phyloP scores from a whole-genome alignment of 2,888 invertebrate genomes.

The Stramonita haemastoma region DNA sequence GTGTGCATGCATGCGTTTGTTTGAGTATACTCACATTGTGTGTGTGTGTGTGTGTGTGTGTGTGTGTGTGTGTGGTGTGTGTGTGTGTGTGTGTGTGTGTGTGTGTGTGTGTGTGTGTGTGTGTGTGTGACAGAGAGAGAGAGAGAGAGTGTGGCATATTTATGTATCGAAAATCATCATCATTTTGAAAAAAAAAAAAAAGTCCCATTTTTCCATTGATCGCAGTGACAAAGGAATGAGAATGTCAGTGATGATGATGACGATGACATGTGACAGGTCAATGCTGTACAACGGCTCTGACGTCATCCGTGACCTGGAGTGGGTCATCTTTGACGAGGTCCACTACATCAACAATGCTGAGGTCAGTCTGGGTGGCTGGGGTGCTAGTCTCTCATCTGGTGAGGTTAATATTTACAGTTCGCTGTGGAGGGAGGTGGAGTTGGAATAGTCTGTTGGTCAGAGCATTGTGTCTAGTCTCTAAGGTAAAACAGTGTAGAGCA shows the following conservation, averaged over 20 bases:
- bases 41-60: background rate
- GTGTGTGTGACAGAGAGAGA: background rate
- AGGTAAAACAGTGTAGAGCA: no score
- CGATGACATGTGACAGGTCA: slow-evolving; percentile 79
- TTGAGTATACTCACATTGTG: background rate
- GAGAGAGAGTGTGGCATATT: no score
- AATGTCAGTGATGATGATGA: background rate
- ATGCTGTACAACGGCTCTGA: slow-evolving; percentile 97
- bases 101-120: background rate
- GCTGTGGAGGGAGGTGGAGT: no score
- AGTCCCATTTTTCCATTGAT: no score
- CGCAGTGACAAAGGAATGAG: background rate
- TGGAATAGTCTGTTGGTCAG: no score
- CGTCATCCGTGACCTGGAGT: slow-evolving; percentile 95
- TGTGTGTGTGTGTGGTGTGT: background rate
- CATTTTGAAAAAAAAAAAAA: no score
- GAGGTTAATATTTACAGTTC: background rate
- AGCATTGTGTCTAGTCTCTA: no score
- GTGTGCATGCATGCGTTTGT: background rate
- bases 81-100: background rate
- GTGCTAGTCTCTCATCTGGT: no score
- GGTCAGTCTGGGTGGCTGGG: slow-evolving; percentile 77
- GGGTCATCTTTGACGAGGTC: slow-evolving; percentile 99
- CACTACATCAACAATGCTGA: slow-evolving; percentile 98
- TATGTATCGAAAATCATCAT: no score